A percentile compares a stretch with the other conserved stretches of the same genome.
Evolutionary conservation across 2,888 invertebrate species (phyloP).

Genomic region (Cosmopolites sordidus): DNA sequence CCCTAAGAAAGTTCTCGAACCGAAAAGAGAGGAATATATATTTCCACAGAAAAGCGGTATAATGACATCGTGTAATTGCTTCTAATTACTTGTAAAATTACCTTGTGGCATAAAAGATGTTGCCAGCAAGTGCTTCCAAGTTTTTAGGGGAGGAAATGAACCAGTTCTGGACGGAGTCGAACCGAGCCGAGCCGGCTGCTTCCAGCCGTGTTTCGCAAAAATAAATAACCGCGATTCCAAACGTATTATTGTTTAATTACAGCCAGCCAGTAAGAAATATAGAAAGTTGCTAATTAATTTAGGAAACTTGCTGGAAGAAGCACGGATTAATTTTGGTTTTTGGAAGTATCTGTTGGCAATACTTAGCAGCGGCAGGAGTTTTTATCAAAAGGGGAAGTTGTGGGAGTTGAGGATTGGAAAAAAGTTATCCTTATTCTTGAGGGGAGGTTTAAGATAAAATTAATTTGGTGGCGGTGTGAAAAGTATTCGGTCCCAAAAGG

Average conservation of each 20-base stretch:
- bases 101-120: constrained; percentile 52
- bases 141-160: constrained; percentile 47
- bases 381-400: constrained; percentile 19
- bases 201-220: constrained; percentile 27
- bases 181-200: constrained; percentile 3
- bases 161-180: constrained; percentile 29
- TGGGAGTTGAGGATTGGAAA: background rate
- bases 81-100: constrained; percentile 54
- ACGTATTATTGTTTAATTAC: constrained; percentile 49
- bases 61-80: constrained; percentile 52
- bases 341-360: constrained; percentile 39
- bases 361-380: constrained; percentile 33
- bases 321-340: constrained; percentile 32
- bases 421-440: background rate
- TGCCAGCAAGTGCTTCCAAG: constrained; percentile 39
- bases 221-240: constrained; percentile 40
- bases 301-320: constrained; percentile 35
- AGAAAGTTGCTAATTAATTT: constrained; percentile 46
- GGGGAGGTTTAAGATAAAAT: too few species aligned
- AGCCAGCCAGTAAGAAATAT: constrained; percentile 42
- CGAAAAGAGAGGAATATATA: background rate
- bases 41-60: constrained; percentile 36
- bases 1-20: too few species aligned
- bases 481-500: too few species aligned
- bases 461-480: too few species aligned